Percentiles rank a stretch among this genome's conserved stretches.
Evolutionary conservation across 1,140 invertebrate genomes (phyloP).

Genomic region (Chrysoperla carnea): DNA sequence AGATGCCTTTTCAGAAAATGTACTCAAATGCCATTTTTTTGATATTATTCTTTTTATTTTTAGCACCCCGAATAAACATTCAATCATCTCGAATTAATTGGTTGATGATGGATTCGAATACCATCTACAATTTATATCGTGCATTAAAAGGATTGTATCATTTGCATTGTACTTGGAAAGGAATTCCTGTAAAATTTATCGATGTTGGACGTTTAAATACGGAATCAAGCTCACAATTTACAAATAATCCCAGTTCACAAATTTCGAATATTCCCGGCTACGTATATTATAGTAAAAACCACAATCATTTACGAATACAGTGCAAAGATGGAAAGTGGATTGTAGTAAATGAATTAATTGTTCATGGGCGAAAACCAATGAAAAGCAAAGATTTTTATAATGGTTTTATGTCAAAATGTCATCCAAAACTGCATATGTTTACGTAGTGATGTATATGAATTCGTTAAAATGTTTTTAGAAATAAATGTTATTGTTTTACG

Average conservation of each 20-base stretch:
- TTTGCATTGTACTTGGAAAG: slow-evolving; percentile 27
- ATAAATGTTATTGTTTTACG: too few species aligned
- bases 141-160: slow-evolving; percentile 43
- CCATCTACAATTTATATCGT: slow-evolving; percentile 46
- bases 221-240: slow-evolving; percentile 12
- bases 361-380: slow-evolving; percentile 39
- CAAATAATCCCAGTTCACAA: slow-evolving; percentile 2
- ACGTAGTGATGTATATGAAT: slow-evolving; percentile 9
- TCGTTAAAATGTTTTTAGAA: too few species aligned
- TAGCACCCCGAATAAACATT: slow-evolving; percentile 50
- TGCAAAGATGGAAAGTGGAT: slow-evolving; percentile 37
- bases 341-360: slow-evolving; percentile 32
- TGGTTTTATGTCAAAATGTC: slow-evolving; percentile 36
- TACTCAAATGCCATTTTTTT: too few species aligned
- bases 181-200: slow-evolving; percentile 36
- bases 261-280: slow-evolving; percentile 19
- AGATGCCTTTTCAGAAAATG: too few species aligned
- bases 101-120: slow-evolving; percentile 33
- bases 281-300: slow-evolving; percentile 29
- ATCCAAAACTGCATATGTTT: slow-evolving; percentile 5
- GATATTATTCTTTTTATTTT: slow-evolving; percentile 17
- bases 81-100: slow-evolving; percentile 40
- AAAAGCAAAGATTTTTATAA: slow-evolving; percentile 45
- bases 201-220: slow-evolving; percentile 25
- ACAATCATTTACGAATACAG: slow-evolving; percentile 29